phyloP scores from a whole-genome alignment of 2,113 vertebrate species.

The Solea senegalensis region DNA sequence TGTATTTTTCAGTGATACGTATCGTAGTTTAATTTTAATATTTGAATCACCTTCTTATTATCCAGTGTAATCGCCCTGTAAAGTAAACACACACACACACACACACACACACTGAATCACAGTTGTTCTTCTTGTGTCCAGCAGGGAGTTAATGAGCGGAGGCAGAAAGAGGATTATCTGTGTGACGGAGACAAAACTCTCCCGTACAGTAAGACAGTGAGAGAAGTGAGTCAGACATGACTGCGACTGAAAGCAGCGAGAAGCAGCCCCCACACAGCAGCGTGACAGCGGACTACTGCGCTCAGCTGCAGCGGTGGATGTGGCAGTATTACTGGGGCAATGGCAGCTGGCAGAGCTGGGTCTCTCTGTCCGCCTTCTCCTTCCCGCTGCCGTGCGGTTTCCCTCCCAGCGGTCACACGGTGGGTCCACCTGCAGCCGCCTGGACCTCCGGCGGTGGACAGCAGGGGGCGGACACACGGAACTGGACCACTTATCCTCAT shows the following conservation, averaged over 20 bases:
- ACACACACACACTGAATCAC: neutral
- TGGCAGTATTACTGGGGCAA: slow-evolving; percentile 92
- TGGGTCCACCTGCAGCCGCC: slow-evolving; percentile 1
- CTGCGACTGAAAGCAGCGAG: slow-evolving; percentile 2
- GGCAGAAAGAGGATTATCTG: neutral
- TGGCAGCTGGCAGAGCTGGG: slow-evolving; percentile 86
- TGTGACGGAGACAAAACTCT: neutral
- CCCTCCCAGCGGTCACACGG: slow-evolving; percentile 25
- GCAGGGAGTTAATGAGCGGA: neutral
- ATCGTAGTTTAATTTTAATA: neutral
- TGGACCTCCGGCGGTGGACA: slow-evolving; percentile 24
- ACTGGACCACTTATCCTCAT: slow-evolving; percentile 49
- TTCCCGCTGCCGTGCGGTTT: slow-evolving; percentile 49
- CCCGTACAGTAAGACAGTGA: too few species aligned
- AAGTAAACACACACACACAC: neutral
- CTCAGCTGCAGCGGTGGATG: slow-evolving; percentile 90
- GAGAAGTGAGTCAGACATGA: slow-evolving; percentile 41
- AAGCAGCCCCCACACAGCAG: slow-evolving; percentile 6
- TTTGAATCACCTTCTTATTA: neutral
- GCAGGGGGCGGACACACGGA: slow-evolving; percentile 41
- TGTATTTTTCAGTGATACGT: neutral
- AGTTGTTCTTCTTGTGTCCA: neutral
- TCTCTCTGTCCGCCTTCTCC: slow-evolving; percentile 69
- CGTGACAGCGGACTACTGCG: slow-evolving; percentile 85
- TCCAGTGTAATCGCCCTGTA: neutral